Percentiles rank a stretch among this genome's conserved stretches.
phyloP scores from a whole-genome alignment of 2,797 vertebrate species.

The Cossypha dichroa region DNA sequence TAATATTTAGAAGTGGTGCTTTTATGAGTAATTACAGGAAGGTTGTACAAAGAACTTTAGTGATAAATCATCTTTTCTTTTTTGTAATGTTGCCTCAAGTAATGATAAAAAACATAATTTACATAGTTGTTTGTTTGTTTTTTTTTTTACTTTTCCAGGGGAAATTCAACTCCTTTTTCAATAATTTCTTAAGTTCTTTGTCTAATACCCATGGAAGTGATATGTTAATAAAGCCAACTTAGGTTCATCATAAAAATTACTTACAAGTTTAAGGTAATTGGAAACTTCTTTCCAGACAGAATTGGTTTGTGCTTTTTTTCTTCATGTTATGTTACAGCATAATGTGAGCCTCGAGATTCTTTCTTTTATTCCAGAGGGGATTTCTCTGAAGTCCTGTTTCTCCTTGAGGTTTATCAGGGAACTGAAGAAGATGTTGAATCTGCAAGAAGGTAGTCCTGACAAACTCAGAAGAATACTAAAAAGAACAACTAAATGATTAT shows the following conservation, averaged over 20 bases:
- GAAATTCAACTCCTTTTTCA: slow-evolving; percentile 58
- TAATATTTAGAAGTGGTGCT: background rate
- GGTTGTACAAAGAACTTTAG: background rate
- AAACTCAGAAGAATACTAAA: background rate
- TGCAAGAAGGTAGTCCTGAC: background rate
- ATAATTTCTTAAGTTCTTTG: background rate
- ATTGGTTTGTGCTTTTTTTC: slow-evolving; percentile 22
- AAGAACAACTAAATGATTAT: background rate
- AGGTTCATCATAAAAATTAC: background rate
- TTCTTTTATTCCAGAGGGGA: background rate
- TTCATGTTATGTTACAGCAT: too few species aligned
- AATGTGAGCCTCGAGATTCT: background rate
- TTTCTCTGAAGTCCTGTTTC: background rate
- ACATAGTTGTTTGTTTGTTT: background rate
- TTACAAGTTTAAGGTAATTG: background rate
- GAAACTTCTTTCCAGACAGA: background rate
- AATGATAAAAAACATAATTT: background rate
- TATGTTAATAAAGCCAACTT: background rate
- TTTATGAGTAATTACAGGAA: background rate
- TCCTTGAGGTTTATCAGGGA: background rate
- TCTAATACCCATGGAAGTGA: background rate
- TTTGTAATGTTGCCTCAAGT: background rate
- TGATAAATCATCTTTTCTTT: background rate
- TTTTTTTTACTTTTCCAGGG: slow-evolving; percentile 35
- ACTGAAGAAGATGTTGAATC: background rate